Percentiles rank a stretch among this genome's conserved stretches.
Evolutionary conservation across 2,797 vertebrate genomes (phyloP).

Genomic region (Anomalospiza imberbis): DNA sequence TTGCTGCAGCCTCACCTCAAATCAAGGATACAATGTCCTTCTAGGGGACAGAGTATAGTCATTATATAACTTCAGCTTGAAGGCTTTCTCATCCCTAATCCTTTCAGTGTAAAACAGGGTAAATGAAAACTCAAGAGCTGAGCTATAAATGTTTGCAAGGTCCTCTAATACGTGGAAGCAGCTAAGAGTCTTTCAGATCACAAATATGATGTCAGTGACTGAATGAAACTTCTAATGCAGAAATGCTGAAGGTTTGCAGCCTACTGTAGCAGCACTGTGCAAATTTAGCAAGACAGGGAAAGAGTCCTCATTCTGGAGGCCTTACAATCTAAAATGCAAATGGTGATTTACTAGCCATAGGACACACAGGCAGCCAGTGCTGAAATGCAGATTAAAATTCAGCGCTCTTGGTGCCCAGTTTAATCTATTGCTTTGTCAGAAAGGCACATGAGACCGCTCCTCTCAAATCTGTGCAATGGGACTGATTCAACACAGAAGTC

Average conservation of each 20-base stretch:
- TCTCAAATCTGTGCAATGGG: constrained; percentile 16
- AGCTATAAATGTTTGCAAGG: background rate
- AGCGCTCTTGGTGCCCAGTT: background rate
- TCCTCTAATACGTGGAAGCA: background rate
- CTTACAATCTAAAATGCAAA: background rate
- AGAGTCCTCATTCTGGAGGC: background rate
- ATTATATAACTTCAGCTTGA: background rate
- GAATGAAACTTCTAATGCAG: background rate
- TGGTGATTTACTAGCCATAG: background rate
- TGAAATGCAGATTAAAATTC: background rate
- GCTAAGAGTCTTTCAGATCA: background rate
- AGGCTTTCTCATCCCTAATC: background rate
- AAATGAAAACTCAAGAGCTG: background rate
- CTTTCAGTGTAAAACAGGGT: background rate
- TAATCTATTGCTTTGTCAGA: background rate
- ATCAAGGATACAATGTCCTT: background rate
- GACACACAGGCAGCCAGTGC: background rate
- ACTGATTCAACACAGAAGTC: constrained; percentile 19
- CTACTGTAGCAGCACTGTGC: background rate
- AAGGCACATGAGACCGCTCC: background rate
- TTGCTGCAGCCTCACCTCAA: background rate
- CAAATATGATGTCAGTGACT: accelerated
- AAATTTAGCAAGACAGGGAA: background rate
- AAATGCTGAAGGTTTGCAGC: background rate
- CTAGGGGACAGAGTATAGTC: background rate